Percentiles rank a stretch among this genome's conserved stretches.
Conservation (phyloP, 2,113 vertebrate genomes). For the Embiotoca jacksoni region DNA sequence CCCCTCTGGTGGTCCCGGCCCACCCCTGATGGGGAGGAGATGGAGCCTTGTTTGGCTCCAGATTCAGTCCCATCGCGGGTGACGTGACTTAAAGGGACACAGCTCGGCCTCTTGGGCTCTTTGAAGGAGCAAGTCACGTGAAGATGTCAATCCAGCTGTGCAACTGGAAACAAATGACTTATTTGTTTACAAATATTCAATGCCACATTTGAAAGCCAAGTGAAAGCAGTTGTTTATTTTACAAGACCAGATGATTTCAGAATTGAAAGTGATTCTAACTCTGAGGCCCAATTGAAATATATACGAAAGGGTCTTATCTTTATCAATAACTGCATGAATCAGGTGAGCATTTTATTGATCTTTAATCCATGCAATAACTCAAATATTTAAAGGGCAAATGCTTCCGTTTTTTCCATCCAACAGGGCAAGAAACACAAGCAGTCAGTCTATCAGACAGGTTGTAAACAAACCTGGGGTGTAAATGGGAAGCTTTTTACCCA, state of each 20-base stretch:
- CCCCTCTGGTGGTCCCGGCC: conserved; percentile 59
- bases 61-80: conserved; percentile 56
- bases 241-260: not conserved
- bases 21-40: conserved; percentile 43
- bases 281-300: no score
- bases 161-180: conserved; percentile 27
- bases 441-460: accelerated
- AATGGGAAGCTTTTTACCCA: no score
- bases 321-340: no score
- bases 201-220: no score
- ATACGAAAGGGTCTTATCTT: no score
- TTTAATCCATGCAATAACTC: no score
- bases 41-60: conserved; percentile 26
- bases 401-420: no score
- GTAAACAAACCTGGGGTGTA: not conserved
- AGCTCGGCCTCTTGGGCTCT: conserved; percentile 38
- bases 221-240: no score
- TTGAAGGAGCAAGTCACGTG: conserved; percentile 9
- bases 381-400: no score
- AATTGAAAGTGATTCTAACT: no score
- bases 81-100: conserved; percentile 61
- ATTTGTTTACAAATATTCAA: not conserved
- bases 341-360: no score
- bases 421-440: not conserved
- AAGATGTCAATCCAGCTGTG: conserved; percentile 51